Base-by-base conservation (phyloP, 2,113 vertebrate genomes). In the Potamarius usumacintae region DNA sequence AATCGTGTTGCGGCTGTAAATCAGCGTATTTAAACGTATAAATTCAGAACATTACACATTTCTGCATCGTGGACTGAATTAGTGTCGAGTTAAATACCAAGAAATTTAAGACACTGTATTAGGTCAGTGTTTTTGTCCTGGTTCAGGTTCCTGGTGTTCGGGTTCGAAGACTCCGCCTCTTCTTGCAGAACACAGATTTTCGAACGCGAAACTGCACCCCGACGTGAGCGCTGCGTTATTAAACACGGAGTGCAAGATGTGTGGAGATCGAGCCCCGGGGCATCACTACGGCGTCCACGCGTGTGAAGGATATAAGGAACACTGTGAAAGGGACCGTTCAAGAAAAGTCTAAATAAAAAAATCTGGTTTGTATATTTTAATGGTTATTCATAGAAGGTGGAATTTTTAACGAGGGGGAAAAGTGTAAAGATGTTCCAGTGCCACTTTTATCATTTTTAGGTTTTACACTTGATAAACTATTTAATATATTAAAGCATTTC, bases 201-300 rank as follows among this genome's bases (percentile, higher is more conserved):
- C 95, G 52, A 96, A 94, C 89, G 93, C 78, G 27, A 95, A 94
- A 82, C 50, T 92, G 6, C 95, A 93, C 0, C 95, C 95, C 27
- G 96, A 97, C 74, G 48, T 94, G 5, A 89, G 94, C 77, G 94
- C 87, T 91, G 95, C 96, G 1, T 91, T 95, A 7, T 94, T 97
- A 92, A 94, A 96, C 57, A 96, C 97, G 0, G 96, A 97, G 84
- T 97, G 97, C 52, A 94, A 96, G 0, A 96, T 97, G 7, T 97
- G 96, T 55, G 96, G 96, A 9, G 96, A 97, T 90, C 96, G 96
- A 65, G 96, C 97, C 20, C 97, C 97, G 0, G 96, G 96, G 0
- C 97, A 96, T 84, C 97, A 97, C 89, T 97, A 97, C 0, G 96
- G 97, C 0, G 97, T 97, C 18, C 96, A 97, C 5, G 96, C 95